These are phyloP conservation scores for Andricus quercusramuli DNA, from an alignment of 2,888 invertebrate species.

Conservation along the genomic window DNA sequence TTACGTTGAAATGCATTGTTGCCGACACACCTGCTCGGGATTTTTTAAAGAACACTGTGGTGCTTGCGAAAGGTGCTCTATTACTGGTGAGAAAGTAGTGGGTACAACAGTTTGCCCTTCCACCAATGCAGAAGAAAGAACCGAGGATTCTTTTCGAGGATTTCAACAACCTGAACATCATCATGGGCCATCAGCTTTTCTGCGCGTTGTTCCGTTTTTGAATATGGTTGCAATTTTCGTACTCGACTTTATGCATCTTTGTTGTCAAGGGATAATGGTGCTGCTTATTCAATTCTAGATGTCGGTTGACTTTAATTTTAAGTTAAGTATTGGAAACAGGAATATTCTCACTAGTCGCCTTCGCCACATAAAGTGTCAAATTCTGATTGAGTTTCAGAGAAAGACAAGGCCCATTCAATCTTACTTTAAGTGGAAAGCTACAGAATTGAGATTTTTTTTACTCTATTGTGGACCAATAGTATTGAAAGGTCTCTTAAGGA, in stretches of 20 bases:
- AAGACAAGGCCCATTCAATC: conserved; percentile 42
- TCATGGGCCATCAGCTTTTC: conserved; percentile 42
- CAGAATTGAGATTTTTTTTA: conserved; percentile 48
- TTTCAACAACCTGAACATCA: conserved; percentile 48
- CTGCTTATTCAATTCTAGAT: conserved; percentile 45
- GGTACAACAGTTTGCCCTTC: too few relatives aligned
- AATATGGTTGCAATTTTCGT: conserved; percentile 51
- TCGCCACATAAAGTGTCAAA: conserved; percentile 22
- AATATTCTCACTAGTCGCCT: conserved; percentile 9
- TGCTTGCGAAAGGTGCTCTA: too few relatives aligned
- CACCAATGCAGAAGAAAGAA: conserved; percentile 18
- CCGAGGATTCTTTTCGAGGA: conserved; percentile 44
- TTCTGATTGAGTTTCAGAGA: conserved; percentile 47
- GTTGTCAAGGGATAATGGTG: conserved; percentile 50
- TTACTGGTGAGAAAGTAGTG: too few relatives aligned
- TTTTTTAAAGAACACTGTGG: conserved; percentile 53
- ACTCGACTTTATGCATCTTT: conserved; percentile 54
- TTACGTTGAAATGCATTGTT: conserved; percentile 51
- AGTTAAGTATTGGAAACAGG: background rate
- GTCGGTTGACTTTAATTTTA: conserved; percentile 10
- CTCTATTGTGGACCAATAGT: conserved; percentile 48
- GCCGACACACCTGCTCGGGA: conserved; percentile 56
- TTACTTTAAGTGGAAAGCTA: conserved; percentile 48
- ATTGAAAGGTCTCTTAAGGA: conserved; percentile 29
- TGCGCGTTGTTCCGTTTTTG: conserved; percentile 39